Evolutionary conservation across 2,888 invertebrate genomes (phyloP), one percentile per base, ranked within the genome.

Genomic region (Microplitis manilae): DNA sequence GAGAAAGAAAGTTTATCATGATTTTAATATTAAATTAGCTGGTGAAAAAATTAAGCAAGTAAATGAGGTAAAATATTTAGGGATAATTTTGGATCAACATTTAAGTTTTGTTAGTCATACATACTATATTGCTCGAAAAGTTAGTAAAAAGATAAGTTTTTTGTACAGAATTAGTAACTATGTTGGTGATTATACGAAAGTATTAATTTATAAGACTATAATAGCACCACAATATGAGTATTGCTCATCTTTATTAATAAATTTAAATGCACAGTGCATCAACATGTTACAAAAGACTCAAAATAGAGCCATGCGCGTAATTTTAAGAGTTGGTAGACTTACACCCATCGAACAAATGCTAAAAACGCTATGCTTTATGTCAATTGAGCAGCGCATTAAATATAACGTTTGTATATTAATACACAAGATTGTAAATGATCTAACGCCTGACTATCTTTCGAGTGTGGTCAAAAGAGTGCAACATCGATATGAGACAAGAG

Each of bases 131-230:
- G 39, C 68, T 9, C 39, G 38, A 30, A 68, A 68, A 68, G 39
- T 68, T 5, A 68, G 39, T 30, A 39, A 20, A n/a, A 40, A 41
- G 9, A 69, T 69, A 6, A 69, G 41, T 17, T 69, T 38, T 9
- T 15, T 69, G 7, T 69, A 69, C 39, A 69, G 69, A n/a, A 5
- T 69, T 2, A 6, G 15, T 13, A 69, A n/a, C 5, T 50, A 69
- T 41, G 15, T 69, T 15, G 17, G 69, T 41, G 69, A 69, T 69
- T 69, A 69, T 2, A 69, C 69, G n/a, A 69, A 69, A 13, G 69
- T 69, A 13, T 15, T 69, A n/a, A n/a, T 69, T 5, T 69, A 41
- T n/a, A 69, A 69, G 15, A 9, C 41, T 9, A 69, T 69, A 8
- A 69, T 69, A 13, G 69, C 69, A 5, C 69, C 69, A 1, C 68